Base-by-base conservation (phyloP, 2,888 invertebrate species). In the Pediacus dermestoides region DNA sequence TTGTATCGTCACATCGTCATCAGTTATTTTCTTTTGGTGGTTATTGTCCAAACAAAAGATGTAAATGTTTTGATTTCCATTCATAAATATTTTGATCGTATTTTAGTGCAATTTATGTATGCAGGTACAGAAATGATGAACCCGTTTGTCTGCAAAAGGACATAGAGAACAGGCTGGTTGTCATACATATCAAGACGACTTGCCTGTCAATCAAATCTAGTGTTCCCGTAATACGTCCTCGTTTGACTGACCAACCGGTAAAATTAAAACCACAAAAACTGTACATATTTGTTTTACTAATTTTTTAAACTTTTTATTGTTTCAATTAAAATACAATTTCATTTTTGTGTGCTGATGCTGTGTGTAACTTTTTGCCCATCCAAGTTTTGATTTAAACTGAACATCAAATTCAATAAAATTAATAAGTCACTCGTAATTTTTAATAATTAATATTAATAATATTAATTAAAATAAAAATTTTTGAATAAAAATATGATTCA, bases 261-360 rank as follows among this genome's bases (percentile, higher is more conserved):
- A 61, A 60, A 58, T 60, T 60, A 60, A 57, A 58, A 50, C 54
- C 47, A 42, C 51, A 61, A 62, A 62, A 63, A 61, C 49, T 47
- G 35, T 49, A 52, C 51, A 52, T 55, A 60, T 58, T 60, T 61
- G 60, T 60, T 54, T 58, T 52, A 55, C 57, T 60, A 60, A 61
- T 61, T 58, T 48, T 46, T 48, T 27, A 33, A 30, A 34, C 44
- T 50, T 55, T 55, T 50, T 41, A 36, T 39, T 39, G 50, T 45
- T 53, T 50, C 38, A 46, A 52, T 50, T 50, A 46, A 50, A 52
- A 52, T 50, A 43, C 43, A 37, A 48, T 52, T 48, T 36, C 12
- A 45, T 46, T 51, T 49, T 51, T 53, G 42, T 26, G 25, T n/a
- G n/a, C n/a, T n/a, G n/a, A n/a, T n/a, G n/a, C n/a, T n/a, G n/a